phyloP scores from a whole-genome alignment of 2,113 vertebrate species.

The Tinamus guttatus region DNA sequence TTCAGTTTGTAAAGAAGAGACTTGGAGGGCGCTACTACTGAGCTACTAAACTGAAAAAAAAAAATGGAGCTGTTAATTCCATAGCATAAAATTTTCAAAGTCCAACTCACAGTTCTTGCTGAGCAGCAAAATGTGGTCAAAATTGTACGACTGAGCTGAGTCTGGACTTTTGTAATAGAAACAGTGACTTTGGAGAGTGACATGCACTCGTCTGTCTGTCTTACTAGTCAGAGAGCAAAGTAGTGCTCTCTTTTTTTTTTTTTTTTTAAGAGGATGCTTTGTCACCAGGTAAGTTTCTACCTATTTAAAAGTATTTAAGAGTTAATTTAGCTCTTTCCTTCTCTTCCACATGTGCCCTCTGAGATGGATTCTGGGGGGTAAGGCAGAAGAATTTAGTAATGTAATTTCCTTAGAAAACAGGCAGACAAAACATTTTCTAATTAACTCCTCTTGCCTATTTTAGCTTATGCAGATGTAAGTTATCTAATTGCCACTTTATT shows the following conservation, averaged over 20 bases:
- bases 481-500: constrained; percentile 62
- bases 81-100: not conserved
- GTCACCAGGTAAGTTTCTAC: not conserved
- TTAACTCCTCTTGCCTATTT: constrained; percentile 44
- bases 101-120: not conserved
- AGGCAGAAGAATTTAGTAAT: not conserved
- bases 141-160: not conserved
- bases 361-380: not conserved
- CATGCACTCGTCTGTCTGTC: rapidly evolving
- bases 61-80: not conserved
- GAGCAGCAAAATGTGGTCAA: not conserved
- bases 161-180: not conserved
- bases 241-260: not conserved
- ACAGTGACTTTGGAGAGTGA: not conserved
- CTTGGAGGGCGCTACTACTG: not conserved
- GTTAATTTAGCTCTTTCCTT: not conserved
- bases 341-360: not conserved
- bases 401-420: constrained; percentile 52
- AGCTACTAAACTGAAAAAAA: constrained; percentile 1
- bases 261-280: not conserved
- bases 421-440: constrained; percentile 42
- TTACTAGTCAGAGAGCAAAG: not conserved
- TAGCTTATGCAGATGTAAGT: constrained; percentile 54
- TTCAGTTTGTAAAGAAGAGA: not conserved
- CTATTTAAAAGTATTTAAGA: not conserved